Evolutionary conservation across 2,113 vertebrate species (phyloP), one percentile per base, ranked within the genome.

Genomic region (Hippocampus mohnikei): DNA sequence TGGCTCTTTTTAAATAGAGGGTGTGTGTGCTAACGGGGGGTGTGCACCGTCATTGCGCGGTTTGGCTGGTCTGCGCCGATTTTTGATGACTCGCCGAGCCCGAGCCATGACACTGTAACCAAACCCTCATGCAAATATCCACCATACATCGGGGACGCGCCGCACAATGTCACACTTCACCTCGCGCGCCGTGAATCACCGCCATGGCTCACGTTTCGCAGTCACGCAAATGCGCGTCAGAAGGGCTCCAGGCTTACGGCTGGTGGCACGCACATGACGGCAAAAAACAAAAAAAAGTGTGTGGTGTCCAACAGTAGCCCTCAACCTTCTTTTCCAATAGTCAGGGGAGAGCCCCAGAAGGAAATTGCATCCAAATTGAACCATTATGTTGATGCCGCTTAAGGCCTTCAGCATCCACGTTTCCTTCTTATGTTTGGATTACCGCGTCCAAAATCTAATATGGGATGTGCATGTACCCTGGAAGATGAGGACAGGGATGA

Each of bases 211-310:
- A 80, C 63, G 68, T 73, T 78, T 74, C 71, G 65, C 72, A 84
- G 81, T 82, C 82, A 86, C 72, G 67, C 82, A 84, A 87, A 64
- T 46, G 76, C 73, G 74, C 84, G 77, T 86, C 84, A 86, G 82
- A 76, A 13, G 73, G 77, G 69, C 79, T 87, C 70, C 65, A 79
- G 80, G 85, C 79, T 11, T 23, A 77, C 8, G 59, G 79, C 72
- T 76, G 78, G 85, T 81, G 74, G 70, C 13, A 61, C 52, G 3
- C 79, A 42, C 73, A 73, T 60, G 68, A 64, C 78, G 70, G 75
- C 42, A 29, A 72, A 69, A 77, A 80, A 78, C 5, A 29, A 29
- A 27, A 27, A 37, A 37, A 65, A 11, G 15, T 29, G 44, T 40
- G 29, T 11, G 55, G 55, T 16, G 55, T 58, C n/a, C 75, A 71